These are phyloP conservation scores for Didymodactylos carnosus DNA, from an alignment of 2,888 invertebrate genomes.

Conservation along the genomic window DNA sequence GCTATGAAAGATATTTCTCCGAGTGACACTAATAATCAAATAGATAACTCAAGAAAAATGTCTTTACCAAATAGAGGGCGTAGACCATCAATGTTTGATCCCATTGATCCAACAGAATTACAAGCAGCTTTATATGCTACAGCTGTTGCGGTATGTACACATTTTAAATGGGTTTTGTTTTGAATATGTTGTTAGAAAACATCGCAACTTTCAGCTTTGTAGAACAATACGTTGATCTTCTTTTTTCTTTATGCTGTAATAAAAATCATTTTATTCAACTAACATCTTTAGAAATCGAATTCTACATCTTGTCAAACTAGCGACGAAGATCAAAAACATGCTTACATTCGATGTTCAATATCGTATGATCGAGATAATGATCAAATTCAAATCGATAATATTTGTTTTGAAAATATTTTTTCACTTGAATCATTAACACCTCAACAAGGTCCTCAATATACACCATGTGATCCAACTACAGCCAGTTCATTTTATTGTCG, in stretches of 20 bases:
- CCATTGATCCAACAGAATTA: constrained; percentile 12
- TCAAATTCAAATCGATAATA: background rate
- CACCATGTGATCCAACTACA: too few relatives aligned
- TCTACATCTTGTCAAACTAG: too few relatives aligned
- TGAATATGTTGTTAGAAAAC: too few relatives aligned
- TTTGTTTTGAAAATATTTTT: background rate
- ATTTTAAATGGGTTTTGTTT: too few relatives aligned
- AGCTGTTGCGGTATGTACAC: background rate
- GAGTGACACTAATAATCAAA: background rate
- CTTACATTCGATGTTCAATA: too few relatives aligned
- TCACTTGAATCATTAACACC: background rate
- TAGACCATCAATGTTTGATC: constrained; percentile 14
- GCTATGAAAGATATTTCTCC: background rate
- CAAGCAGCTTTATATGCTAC: constrained; percentile 6
- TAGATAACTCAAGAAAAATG: background rate
- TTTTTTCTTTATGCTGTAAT: too few relatives aligned
- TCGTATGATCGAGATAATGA: background rate
- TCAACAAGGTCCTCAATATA: too few relatives aligned
- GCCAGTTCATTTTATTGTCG: background rate
- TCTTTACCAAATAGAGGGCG: background rate
- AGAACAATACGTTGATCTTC: too few relatives aligned
- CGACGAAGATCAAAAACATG: too few relatives aligned
- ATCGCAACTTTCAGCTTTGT: too few relatives aligned
- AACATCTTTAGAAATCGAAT: too few relatives aligned
- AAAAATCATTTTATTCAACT: too few relatives aligned